A percentile compares a stretch with the other conserved stretches of the same genome.
Conservation (phyloP, 1,140 invertebrate species). For the Euura lappo region DNA sequence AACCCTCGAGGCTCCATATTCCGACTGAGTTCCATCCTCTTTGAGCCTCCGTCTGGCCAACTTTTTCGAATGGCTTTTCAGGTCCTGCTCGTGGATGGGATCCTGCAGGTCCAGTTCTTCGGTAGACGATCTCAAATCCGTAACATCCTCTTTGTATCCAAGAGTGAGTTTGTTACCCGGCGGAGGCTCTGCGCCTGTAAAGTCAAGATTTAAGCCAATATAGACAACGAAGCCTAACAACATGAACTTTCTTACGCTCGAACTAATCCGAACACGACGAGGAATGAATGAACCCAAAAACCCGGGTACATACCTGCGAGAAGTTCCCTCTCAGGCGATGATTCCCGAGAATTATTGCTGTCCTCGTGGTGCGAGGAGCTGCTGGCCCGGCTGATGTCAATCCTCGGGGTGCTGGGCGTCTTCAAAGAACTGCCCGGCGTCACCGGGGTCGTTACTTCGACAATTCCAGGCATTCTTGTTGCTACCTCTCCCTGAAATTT, state of each 20-base stretch:
- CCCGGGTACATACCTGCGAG: slow-evolving; percentile 52
- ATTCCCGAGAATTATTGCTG: slow-evolving; percentile 71
- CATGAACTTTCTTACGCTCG: not conserved
- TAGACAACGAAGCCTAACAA: not conserved
- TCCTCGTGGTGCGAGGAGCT: slow-evolving; percentile 84
- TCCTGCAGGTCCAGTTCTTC: slow-evolving; percentile 84
- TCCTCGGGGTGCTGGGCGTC: slow-evolving; percentile 78
- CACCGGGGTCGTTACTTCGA: slow-evolving; percentile 65
- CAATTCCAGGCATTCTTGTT: slow-evolving; percentile 71
- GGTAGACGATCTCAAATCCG: slow-evolving; percentile 82
- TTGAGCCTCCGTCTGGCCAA: slow-evolving; percentile 58
- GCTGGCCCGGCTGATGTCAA: slow-evolving; percentile 85
- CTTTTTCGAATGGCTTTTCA: slow-evolving; percentile 49
- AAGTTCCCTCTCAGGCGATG: slow-evolving; percentile 80
- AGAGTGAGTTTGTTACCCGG: slow-evolving; percentile 54
- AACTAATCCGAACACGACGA: not conserved
- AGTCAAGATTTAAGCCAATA: not conserved
- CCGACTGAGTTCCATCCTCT: slow-evolving; percentile 63
- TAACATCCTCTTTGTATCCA: slow-evolving; percentile 79
- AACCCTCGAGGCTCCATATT: slow-evolving; percentile 50
- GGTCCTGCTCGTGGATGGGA: slow-evolving; percentile 64
- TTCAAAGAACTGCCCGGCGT: slow-evolving; percentile 62
- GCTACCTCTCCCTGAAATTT: slow-evolving; percentile 68
- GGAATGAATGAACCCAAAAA: not conserved
- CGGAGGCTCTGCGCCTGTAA: slow-evolving; percentile 47